Conservation (phyloP, 1,140 invertebrate genomes). For the Xylocopa sonorina region DNA sequence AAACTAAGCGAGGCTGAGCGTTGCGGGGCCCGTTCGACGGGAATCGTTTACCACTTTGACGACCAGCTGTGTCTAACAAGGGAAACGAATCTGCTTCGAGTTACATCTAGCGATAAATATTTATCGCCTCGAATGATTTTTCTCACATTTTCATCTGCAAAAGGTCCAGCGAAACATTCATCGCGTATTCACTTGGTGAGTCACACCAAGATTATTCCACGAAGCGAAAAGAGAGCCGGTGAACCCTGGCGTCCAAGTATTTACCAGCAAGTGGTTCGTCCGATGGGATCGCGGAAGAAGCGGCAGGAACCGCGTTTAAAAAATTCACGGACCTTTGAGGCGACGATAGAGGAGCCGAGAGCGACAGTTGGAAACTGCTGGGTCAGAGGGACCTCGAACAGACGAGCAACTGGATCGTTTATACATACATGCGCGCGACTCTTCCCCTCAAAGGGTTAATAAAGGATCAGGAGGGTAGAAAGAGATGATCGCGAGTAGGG, state of each 20-base stretch:
- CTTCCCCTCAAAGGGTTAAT: conserved; percentile 34
- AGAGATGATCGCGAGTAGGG: too few species aligned
- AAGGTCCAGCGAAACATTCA: too few species aligned
- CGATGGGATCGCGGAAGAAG: neutral
- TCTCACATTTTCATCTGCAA: too few species aligned
- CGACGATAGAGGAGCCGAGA: conserved; percentile 3
- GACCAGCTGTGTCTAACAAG: neutral
- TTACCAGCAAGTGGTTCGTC: conserved; percentile 28
- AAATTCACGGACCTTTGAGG: conserved; percentile 33
- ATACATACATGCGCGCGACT: neutral
- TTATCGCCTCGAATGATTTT: too few species aligned
- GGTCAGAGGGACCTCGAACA: neutral
- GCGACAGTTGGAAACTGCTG: conserved; percentile 21
- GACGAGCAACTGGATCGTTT: conserved; percentile 22
- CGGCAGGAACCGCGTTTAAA: neutral
- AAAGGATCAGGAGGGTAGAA: neutral
- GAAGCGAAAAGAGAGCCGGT: neutral
- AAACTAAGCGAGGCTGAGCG: neutral
- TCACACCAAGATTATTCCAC: neutral
- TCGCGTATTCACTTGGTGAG: too few species aligned
- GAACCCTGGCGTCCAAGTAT: conserved; percentile 15
- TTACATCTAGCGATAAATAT: neutral
- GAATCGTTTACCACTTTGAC: conserved; percentile 7
- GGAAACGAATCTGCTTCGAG: neutral
- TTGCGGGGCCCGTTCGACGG: neutral